Evolutionary conservation across 2,113 vertebrate species (phyloP).

Genomic region (Protomyctophum bolini): DNA sequence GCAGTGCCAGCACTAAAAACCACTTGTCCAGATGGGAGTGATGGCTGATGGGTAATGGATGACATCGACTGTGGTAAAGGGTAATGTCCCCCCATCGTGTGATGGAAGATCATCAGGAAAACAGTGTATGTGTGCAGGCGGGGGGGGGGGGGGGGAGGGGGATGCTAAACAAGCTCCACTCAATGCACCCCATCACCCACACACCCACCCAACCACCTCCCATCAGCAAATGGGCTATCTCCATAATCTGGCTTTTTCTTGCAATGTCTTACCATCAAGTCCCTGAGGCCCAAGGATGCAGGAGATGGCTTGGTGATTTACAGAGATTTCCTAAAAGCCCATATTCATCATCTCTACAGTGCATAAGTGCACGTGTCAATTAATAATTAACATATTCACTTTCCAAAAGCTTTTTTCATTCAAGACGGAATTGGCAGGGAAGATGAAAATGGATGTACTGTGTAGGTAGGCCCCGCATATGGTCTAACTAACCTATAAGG

Average conservation of each 20-base stretch:
- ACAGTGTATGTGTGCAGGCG: background rate
- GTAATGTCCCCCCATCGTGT: slow-evolving; percentile 39
- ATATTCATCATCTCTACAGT: slow-evolving; percentile 32
- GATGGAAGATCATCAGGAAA: slow-evolving; percentile 42
- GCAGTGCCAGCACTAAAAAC: slow-evolving; percentile 42
- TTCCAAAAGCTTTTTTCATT: slow-evolving; percentile 39
- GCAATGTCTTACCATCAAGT: slow-evolving; percentile 39
- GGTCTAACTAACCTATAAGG: slow-evolving; percentile 25
- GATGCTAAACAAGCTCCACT: slow-evolving; percentile 42
- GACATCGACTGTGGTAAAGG: slow-evolving; percentile 34
- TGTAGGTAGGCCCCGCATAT: slow-evolving; percentile 18
- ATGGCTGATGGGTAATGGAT: slow-evolving; percentile 61
- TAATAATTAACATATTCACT: slow-evolving; percentile 63
- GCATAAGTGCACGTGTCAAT: slow-evolving; percentile 49
- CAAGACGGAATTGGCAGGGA: slow-evolving; percentile 40
- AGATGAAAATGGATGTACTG: slow-evolving; percentile 27
- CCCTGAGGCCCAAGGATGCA: slow-evolving; percentile 28
- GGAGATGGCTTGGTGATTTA: slow-evolving; percentile 1
- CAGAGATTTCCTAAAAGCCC: slow-evolving; percentile 30
- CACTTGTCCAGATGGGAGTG: slow-evolving; percentile 38
- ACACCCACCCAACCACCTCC: slow-evolving; percentile 12
- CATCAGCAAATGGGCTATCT: slow-evolving; percentile 40
- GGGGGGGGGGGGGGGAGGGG: background rate
- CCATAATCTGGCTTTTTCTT: slow-evolving; percentile 28
- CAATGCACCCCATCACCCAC: slow-evolving; percentile 26